Percentiles rank a stretch among this genome's conserved stretches.
Evolutionary conservation across 2,888 invertebrate genomes (phyloP).

Genomic region (Choristoneura rosaceana): DNA sequence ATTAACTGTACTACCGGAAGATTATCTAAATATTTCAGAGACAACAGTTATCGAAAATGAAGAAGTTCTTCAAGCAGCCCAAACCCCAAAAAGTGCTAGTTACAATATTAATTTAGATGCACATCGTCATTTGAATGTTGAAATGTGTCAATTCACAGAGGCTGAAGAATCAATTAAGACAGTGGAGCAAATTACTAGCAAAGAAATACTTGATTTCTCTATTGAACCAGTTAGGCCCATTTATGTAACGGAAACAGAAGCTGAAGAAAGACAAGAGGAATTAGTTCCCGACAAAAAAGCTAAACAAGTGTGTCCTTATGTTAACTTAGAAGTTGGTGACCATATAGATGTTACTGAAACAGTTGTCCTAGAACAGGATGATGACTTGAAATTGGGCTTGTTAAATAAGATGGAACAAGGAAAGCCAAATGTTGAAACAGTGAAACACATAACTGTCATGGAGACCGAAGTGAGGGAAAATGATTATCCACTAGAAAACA

Average conservation of each 20-base stretch:
- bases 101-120: slow-evolving; percentile 56
- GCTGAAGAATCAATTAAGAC: slow-evolving; percentile 53
- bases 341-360: slow-evolving; percentile 54
- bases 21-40: slow-evolving; percentile 65
- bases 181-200: slow-evolving; percentile 43
- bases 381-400: slow-evolving; percentile 43
- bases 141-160: slow-evolving; percentile 59
- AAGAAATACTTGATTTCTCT: slow-evolving; percentile 52
- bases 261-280: slow-evolving; percentile 70
- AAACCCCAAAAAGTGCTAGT: slow-evolving; percentile 50
- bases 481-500: slow-evolving; percentile 60
- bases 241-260: slow-evolving; percentile 76
- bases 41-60: slow-evolving; percentile 64
- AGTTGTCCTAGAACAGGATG: slow-evolving; percentile 60
- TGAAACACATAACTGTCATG: slow-evolving; percentile 83
- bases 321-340: slow-evolving; percentile 61
- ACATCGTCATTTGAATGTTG: slow-evolving; percentile 61
- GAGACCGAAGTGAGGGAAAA: slow-evolving; percentile 80
- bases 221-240: slow-evolving; percentile 60
- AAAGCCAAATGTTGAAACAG: slow-evolving; percentile 55
- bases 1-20: slow-evolving; percentile 72
- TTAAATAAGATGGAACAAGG: slow-evolving; percentile 54
- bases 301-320: slow-evolving; percentile 48
- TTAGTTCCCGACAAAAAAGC: slow-evolving; percentile 47
- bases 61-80: slow-evolving; percentile 50